Evolutionary conservation across 1,140 invertebrate species (phyloP).

Genomic region (Brachionus manjavacas): DNA sequence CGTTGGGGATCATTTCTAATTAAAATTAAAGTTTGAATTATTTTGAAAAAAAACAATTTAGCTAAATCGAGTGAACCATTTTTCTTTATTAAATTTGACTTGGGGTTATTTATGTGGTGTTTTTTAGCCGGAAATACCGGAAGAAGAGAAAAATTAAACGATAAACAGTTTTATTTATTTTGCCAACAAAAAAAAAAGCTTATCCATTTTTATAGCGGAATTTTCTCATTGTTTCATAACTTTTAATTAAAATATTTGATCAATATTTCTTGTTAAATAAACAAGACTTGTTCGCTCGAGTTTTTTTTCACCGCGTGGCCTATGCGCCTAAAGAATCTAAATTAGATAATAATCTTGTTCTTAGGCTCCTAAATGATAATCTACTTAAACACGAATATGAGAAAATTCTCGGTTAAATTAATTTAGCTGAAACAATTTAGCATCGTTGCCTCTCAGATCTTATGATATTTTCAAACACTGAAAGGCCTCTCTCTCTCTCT

Average conservation of each 20-base stretch:
- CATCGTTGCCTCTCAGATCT: not conserved
- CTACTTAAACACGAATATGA: not conserved
- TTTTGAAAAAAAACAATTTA: not conserved
- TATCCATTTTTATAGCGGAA: not conserved
- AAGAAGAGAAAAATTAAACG: not conserved
- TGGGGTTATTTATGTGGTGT: not conserved
- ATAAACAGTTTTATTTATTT: not conserved
- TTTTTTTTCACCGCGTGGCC: not conserved
- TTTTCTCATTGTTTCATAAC: not conserved
- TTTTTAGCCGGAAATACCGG: not conserved
- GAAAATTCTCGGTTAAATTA: not conserved
- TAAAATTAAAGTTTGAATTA: not conserved
- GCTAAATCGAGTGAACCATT: not conserved
- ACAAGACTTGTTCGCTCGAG: not conserved
- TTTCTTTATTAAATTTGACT: not conserved
- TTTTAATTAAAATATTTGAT: not conserved
- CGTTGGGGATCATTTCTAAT: not conserved
- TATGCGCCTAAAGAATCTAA: not conserved
- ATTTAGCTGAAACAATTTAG: not conserved
- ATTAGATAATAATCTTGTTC: not conserved
- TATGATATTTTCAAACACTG: constrained; percentile 15
- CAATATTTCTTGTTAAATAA: not conserved
- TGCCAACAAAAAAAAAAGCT: too few relatives aligned
- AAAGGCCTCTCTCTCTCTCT: not conserved
- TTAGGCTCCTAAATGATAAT: not conserved